These are phyloP conservation scores for Heliothis virescens DNA, from an alignment of 1,140 invertebrate genomes.

Conservation along the genomic window DNA sequence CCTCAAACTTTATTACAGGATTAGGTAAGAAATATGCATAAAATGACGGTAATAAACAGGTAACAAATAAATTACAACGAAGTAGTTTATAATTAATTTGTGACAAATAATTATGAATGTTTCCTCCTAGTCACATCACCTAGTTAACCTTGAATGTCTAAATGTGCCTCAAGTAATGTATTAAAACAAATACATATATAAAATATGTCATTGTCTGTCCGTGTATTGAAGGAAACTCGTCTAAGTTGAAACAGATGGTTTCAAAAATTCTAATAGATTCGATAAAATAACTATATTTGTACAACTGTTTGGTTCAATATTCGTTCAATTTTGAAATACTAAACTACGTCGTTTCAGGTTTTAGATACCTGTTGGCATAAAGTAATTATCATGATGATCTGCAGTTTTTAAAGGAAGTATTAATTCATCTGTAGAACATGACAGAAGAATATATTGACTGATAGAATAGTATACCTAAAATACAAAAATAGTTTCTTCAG, in stretches of 20 bases:
- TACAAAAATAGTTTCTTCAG: too few species aligned
- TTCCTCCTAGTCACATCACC: slow-evolving; percentile 1
- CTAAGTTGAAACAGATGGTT: slow-evolving; percentile 50
- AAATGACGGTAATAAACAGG: too few species aligned
- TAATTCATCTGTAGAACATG: not conserved
- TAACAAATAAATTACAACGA: not conserved
- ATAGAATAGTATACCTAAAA: too few species aligned
- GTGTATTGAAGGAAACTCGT: slow-evolving; percentile 29
- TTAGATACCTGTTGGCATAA: not conserved
- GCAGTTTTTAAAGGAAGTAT: not conserved
- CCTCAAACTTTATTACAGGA: too few species aligned
- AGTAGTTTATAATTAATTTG: not conserved
- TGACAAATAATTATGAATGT: not conserved
- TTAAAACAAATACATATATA: slow-evolving; percentile 5
- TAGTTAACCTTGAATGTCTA: slow-evolving; percentile 29
- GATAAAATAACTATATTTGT: slow-evolving; percentile 32
- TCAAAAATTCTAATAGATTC: slow-evolving; percentile 48
- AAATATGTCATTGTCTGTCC: not conserved
- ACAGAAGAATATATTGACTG: too few species aligned
- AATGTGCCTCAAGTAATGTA: slow-evolving; percentile 9
- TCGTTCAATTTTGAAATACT: not conserved
- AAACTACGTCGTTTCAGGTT: slow-evolving; percentile 4
- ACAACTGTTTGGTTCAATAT: slow-evolving; percentile 13
- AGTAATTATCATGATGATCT: slow-evolving; percentile 1
- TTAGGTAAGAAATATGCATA: too few species aligned